Evolutionary conservation across 2,797 vertebrate genomes (phyloP).

Genomic region (Enteromius viviparus): DNA sequence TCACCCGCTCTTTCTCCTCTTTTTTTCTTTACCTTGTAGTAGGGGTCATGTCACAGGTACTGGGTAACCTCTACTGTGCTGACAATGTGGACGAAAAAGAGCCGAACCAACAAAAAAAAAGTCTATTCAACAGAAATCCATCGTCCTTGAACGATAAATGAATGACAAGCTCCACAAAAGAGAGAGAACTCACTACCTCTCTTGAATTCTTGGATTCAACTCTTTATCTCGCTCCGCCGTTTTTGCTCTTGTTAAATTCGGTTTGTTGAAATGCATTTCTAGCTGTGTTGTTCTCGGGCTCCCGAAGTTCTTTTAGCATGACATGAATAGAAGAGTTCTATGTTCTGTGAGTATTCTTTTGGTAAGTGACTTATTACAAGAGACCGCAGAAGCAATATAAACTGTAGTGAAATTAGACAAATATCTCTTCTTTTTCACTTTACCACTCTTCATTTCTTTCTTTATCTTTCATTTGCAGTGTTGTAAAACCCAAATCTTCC

Average conservation of each 20-base stretch:
- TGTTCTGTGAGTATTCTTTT: not conserved
- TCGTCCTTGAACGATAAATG: slow-evolving; percentile 54
- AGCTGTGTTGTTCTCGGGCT: not conserved
- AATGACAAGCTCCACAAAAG: slow-evolving; percentile 36
- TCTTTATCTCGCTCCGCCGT: slow-evolving; percentile 12
- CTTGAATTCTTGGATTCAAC: slow-evolving; percentile 6
- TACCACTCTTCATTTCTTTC: not conserved
- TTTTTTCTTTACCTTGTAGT: slow-evolving; percentile 38
- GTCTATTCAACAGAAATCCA: slow-evolving; percentile 36
- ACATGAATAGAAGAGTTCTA: not conserved
- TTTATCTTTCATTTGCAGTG: not conserved
- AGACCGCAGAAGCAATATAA: slow-evolving; percentile 11
- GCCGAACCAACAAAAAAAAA: slow-evolving; percentile 30
- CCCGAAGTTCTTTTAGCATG: not conserved
- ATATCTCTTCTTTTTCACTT: not conserved
- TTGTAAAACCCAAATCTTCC: not conserved
- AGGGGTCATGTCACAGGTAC: slow-evolving; percentile 30
- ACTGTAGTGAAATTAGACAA: not conserved
- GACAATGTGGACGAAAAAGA: slow-evolving; percentile 43
- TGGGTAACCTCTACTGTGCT: slow-evolving; percentile 52
- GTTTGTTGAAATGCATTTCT: slow-evolving; percentile 26
- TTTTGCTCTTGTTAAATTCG: slow-evolving; percentile 6
- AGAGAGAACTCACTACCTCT: not conserved
- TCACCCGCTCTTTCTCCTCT: slow-evolving; percentile 23
- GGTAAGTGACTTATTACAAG: not conserved